Evolutionary conservation across 1,140 invertebrate genomes (phyloP), one percentile per base, ranked within the genome.

Genomic region (Apis laboriosa): DNA sequence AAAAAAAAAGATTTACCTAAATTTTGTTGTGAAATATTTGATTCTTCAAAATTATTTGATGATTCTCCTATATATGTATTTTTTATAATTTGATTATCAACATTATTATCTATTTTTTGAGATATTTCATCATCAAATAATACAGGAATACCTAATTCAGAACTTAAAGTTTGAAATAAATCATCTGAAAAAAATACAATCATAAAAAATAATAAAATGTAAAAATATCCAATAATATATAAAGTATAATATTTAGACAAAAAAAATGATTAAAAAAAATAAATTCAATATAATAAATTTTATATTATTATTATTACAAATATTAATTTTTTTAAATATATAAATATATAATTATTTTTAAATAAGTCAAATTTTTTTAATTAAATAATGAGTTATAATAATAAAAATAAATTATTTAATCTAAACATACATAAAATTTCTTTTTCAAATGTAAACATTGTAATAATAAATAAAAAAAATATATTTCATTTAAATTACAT

Each of bases 151-250:
- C 92, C 92, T 75, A 93, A 75, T 71, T 92, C 92, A 1, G 89
- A 91, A 60, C 91, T 91, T 19, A 93, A 84, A 15, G 89, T 86
- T 80, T 93, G 90, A 51, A 93, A 87, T 61, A 93, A 91, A 58
- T 93, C 91, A 66, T 93, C 92, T 12, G 60, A 9, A 9, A 82
- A 43, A 53, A 75, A 77, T 24, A 60, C 60, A 74, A 61, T 80
- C 49, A 1, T 43, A 43, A 43, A 43, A 43, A 12, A 49, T 34
- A 34, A 9, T 80, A 49, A 24, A 24, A 24, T 80, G 53, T 17
- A 60, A 60, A 60, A 55, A 73, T 34, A 24, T 63, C 0, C 19
- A 55, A 53, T 53, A 13, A 43, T 43, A 43, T 43, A 43, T 43
- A 28, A 66, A 34, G 17, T 66, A 15, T 19, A 19, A 66, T 64